A percentile compares a stretch with the other conserved stretches of the same genome.
Evolutionary conservation across 35 echinoderm and acorn worm species (phyloP).

Genomic region (Hemicentrotus pulcherrimus): DNA sequence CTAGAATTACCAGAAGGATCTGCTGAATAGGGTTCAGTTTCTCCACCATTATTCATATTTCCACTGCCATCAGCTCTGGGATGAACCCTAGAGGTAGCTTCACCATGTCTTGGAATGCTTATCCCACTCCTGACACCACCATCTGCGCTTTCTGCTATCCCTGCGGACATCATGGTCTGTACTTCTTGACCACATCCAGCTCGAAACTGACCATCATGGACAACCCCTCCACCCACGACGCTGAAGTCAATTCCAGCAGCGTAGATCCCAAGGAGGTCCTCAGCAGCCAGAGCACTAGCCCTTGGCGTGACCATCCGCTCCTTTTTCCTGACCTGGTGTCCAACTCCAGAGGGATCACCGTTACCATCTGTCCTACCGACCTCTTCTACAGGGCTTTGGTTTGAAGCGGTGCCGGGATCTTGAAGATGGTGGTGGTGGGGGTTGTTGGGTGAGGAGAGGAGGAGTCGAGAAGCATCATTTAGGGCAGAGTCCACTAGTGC

Average conservation of each 20-base stretch:
- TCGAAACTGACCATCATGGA: neutral
- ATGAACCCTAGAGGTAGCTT: neutral
- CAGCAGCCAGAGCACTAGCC: neutral
- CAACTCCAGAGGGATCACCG: neutral
- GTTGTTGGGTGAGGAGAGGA: neutral
- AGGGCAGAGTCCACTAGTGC: slow-evolving; percentile 14
- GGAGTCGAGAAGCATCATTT: neutral
- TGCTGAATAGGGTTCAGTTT: neutral
- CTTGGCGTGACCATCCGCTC: neutral
- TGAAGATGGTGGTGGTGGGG: neutral
- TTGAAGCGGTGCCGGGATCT: neutral
- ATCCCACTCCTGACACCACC: neutral
- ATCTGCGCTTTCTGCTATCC: neutral
- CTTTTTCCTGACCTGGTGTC: neutral
- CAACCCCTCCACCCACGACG: neutral
- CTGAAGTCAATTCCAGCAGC: slow-evolving; percentile 32
- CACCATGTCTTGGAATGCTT: neutral
- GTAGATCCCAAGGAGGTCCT: neutral
- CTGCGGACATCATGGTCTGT: neutral
- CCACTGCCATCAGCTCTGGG: neutral
- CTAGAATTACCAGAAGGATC: neutral
- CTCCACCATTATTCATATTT: neutral
- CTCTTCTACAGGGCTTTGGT: neutral
- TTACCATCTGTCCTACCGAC: neutral
- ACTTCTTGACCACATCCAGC: neutral